Evolutionary conservation across 2,888 invertebrate genomes (phyloP).

Genomic region (Lithophane ornitopus): DNA sequence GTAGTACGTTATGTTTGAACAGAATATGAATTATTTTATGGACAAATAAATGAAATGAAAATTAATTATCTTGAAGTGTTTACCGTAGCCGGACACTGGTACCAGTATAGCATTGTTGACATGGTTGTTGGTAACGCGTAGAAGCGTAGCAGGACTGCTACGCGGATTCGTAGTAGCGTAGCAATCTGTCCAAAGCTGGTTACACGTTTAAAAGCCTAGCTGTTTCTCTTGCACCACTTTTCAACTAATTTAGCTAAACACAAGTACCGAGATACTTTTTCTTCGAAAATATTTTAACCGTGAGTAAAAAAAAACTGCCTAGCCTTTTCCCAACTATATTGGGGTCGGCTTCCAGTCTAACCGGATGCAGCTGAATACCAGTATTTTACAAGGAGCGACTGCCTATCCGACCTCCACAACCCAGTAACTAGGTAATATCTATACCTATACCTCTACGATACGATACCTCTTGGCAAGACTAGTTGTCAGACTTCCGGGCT

Average conservation of each 20-base stretch:
- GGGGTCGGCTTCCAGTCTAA: no score
- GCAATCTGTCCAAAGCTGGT: neutral
- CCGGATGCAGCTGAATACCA: no score
- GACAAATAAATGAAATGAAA: neutral
- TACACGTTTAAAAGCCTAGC: neutral
- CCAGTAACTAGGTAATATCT: no score
- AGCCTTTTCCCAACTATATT: no score
- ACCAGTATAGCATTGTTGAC: neutral
- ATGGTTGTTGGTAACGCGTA: neutral
- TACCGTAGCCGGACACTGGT: neutral
- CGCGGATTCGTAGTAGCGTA: constrained; percentile 17
- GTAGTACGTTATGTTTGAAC: no score
- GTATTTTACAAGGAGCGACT: no score
- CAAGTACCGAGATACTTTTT: neutral
- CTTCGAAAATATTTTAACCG: neutral
- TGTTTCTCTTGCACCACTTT: neutral
- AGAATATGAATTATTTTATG: neutral
- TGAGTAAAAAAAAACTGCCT: no score
- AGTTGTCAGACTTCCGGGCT: no score
- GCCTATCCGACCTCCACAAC: no score
- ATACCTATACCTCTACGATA: no score
- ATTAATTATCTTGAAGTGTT: neutral
- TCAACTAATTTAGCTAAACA: neutral
- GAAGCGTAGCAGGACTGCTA: neutral
- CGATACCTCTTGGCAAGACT: no score